Percentiles rank a stretch among this genome's conserved stretches.
Conservation (phyloP, 2,113 vertebrate genomes). For the Caranx ignobilis region DNA sequence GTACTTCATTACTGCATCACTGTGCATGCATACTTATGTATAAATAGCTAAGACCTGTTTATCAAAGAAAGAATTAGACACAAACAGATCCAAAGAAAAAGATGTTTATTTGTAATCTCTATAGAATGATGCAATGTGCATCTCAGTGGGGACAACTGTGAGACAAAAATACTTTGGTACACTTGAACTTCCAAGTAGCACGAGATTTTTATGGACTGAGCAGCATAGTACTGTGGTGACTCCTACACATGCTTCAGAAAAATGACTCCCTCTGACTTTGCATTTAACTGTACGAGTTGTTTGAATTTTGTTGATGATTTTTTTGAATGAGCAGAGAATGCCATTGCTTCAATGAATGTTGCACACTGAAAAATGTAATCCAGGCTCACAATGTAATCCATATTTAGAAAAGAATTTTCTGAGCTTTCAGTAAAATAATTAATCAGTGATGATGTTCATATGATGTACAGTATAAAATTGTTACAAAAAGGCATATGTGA, state of each 20-base stretch:
- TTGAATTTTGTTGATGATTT: slow-evolving; percentile 25
- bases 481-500: slow-evolving; percentile 85
- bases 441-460: slow-evolving; percentile 61
- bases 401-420: slow-evolving; percentile 66
- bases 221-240: slow-evolving; percentile 36
- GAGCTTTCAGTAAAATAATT: slow-evolving; percentile 64
- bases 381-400: slow-evolving; percentile 51
- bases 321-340: slow-evolving; percentile 48
- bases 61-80: slow-evolving; percentile 21
- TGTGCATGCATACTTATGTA: not conserved
- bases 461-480: slow-evolving; percentile 80
- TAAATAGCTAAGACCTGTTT: not conserved
- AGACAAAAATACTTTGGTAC: slow-evolving; percentile 85
- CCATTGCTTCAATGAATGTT: slow-evolving; percentile 67
- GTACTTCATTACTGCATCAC: not conserved
- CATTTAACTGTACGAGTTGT: slow-evolving; percentile 20
- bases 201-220: slow-evolving; percentile 50
- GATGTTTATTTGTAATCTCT: slow-evolving; percentile 81
- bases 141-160: slow-evolving; percentile 74
- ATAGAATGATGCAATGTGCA: slow-evolving; percentile 80
- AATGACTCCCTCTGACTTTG: slow-evolving; percentile 19
- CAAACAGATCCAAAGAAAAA: slow-evolving; percentile 61
- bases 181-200: slow-evolving; percentile 66
- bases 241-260: slow-evolving; percentile 47
- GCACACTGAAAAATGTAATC: slow-evolving; percentile 68